Percentiles rank a stretch among this genome's conserved stretches.
These are phyloP conservation scores for Balaeniceps rex DNA, from an alignment of 2,113 vertebrate genomes.

Conservation along the genomic window DNA sequence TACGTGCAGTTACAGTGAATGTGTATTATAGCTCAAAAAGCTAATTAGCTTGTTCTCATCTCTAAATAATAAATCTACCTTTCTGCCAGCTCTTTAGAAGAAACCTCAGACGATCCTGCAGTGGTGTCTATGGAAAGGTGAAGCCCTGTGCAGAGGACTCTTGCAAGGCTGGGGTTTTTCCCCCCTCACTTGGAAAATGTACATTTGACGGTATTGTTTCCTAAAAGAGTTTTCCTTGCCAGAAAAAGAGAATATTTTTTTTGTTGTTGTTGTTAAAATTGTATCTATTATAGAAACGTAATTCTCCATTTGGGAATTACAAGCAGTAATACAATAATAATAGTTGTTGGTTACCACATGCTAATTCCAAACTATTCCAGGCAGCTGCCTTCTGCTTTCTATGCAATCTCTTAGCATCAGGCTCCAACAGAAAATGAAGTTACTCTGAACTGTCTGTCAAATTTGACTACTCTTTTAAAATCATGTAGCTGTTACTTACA, in stretches of 20 bases:
- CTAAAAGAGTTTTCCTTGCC: neutral
- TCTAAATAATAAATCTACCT: neutral
- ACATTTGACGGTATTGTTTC: neutral
- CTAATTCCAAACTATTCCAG: conserved; percentile 46
- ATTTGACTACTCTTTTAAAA: conserved; percentile 29
- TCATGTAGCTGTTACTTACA: neutral
- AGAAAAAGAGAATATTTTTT: neutral
- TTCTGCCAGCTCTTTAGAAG: neutral
- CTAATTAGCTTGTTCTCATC: neutral
- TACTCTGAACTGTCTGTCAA: conserved; percentile 25
- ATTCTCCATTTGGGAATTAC: conserved; percentile 45
- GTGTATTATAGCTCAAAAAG: neutral
- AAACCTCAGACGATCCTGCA: neutral
- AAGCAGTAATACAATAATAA: conserved; percentile 40
- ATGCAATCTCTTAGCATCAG: conserved; percentile 5
- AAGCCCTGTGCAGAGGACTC: neutral
- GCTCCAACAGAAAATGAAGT: conserved; percentile 15
- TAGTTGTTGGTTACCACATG: conserved; percentile 7
- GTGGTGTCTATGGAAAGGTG: neutral
- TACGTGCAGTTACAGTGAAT: neutral
- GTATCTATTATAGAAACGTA: conserved; percentile 11
- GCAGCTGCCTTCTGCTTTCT: conserved; percentile 44
- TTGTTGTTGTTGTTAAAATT: neutral
- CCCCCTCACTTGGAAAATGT: neutral
- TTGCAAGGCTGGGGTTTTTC: neutral